Conservation (phyloP, 2,797 vertebrate species). For the Melanotaenia maccullochi region DNA sequence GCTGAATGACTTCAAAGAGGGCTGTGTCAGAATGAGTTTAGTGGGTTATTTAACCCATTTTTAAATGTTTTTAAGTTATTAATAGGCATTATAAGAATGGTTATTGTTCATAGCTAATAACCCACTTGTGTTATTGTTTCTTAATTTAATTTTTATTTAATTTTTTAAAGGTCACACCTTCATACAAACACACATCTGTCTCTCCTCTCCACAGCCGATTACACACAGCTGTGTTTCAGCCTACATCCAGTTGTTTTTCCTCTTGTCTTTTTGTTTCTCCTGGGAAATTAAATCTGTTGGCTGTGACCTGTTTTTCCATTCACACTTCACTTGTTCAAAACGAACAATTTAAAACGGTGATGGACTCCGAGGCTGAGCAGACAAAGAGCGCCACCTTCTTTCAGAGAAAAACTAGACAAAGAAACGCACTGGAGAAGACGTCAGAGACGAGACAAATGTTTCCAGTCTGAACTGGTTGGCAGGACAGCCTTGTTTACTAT, state of each 20-base stretch:
- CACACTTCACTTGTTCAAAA: conserved; percentile 16
- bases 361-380: neutral
- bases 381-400: conserved; percentile 11
- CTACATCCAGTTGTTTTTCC: neutral
- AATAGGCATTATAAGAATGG: neutral
- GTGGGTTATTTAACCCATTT: too few relatives aligned
- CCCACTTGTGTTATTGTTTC: neutral
- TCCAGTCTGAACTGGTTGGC: too few relatives aligned
- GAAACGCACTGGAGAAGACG: neutral
- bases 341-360: neutral
- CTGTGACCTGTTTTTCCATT: conserved; percentile 27
- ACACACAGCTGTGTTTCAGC: conserved; percentile 18
- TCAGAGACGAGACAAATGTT: neutral
- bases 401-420: conserved; percentile 5
- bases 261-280: conserved; percentile 11
- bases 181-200: conserved; percentile 6
- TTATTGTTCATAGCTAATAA: neutral
- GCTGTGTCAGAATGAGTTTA: too few relatives aligned
- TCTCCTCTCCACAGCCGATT: neutral
- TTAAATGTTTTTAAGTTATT: neutral
- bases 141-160: neutral
- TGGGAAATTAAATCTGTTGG: conserved; percentile 8
- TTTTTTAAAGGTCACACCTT: neutral
- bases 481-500: too few relatives aligned
- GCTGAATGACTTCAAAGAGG: too few relatives aligned